Conservation (phyloP, 2,113 vertebrate genomes). For the Ophiodon elongatus region DNA sequence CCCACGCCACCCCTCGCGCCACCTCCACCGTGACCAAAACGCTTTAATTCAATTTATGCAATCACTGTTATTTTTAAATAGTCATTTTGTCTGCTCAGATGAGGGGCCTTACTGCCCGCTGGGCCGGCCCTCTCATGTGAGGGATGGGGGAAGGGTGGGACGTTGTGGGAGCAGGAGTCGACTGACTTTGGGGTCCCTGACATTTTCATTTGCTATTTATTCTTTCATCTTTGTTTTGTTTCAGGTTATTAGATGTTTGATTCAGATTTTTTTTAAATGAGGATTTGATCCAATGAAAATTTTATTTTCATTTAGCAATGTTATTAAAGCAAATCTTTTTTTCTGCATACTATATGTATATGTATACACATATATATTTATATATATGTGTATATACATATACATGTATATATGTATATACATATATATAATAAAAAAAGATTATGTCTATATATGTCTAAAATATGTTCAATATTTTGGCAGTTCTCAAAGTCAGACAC, state of each 20-base stretch:
- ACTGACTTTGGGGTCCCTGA: slow-evolving; percentile 49
- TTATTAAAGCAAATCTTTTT: not conserved
- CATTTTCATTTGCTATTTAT: slow-evolving; percentile 62
- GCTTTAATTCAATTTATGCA: slow-evolving; percentile 99
- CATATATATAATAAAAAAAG: not conserved
- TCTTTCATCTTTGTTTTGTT: slow-evolving; percentile 39
- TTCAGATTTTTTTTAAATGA: slow-evolving; percentile 13
- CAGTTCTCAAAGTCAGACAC: slow-evolving; percentile 66
- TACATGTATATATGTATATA: not conserved
- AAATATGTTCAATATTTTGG: slow-evolving; percentile 4
- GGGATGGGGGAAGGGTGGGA: slow-evolving; percentile 58
- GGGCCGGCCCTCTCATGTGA: slow-evolving; percentile 76
- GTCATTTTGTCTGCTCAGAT: slow-evolving; percentile 94
- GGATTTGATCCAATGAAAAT: not conserved
- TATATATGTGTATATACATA: not conserved
- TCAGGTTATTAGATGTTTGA: slow-evolving; percentile 21
- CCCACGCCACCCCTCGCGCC: slow-evolving; percentile 85
- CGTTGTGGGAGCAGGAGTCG: slow-evolving; percentile 49
- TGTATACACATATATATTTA: not conserved
- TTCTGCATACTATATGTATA: not conserved
- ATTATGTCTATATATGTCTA: not conserved
- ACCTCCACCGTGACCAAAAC: slow-evolving; percentile 97
- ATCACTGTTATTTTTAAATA: slow-evolving; percentile 99
- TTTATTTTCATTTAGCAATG: not conserved
- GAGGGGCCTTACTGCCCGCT: slow-evolving; percentile 86